phyloP scores from a whole-genome alignment of 2,888 invertebrate species.

The Athetis lepigone region DNA sequence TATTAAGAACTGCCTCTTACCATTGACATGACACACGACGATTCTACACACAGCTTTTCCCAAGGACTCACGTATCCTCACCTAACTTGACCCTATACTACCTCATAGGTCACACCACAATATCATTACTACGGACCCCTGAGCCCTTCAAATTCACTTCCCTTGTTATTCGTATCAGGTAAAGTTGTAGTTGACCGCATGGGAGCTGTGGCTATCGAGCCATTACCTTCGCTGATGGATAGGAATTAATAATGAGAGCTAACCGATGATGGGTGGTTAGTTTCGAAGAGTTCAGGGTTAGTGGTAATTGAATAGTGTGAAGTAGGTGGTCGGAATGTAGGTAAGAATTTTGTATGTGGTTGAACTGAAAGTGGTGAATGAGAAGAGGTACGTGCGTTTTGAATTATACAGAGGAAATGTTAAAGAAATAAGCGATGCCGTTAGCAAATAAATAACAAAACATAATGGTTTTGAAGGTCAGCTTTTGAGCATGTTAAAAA shows the following conservation, averaged over 20 bases:
- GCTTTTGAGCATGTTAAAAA: too few species aligned
- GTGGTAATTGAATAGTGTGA: constrained; percentile 28
- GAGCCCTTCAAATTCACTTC: constrained; percentile 60
- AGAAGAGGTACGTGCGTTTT: too few species aligned
- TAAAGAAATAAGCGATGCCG: too few species aligned
- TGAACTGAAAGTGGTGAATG: not conserved
- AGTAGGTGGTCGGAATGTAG: not conserved
- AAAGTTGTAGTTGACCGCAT: constrained; percentile 56
- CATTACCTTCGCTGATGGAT: constrained; percentile 57
- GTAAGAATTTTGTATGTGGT: not conserved
- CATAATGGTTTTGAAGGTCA: too few species aligned
- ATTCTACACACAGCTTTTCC: not conserved
- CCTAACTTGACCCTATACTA: constrained; percentile 43
- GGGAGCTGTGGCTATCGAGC: constrained; percentile 55
- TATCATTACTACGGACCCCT: constrained; percentile 68
- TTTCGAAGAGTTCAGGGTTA: constrained; percentile 5
- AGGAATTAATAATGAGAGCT: constrained; percentile 55
- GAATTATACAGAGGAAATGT: too few species aligned
- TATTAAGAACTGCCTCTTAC: too few species aligned
- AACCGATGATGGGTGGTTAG: constrained; percentile 47
- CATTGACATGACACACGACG: not conserved
- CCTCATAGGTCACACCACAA: constrained; percentile 58
- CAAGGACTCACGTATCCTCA: not conserved
- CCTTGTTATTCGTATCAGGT: constrained; percentile 56
- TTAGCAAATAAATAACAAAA: too few species aligned